Conservation (phyloP, 2,113 vertebrate species). For the Atherinomorus stipes region DNA sequence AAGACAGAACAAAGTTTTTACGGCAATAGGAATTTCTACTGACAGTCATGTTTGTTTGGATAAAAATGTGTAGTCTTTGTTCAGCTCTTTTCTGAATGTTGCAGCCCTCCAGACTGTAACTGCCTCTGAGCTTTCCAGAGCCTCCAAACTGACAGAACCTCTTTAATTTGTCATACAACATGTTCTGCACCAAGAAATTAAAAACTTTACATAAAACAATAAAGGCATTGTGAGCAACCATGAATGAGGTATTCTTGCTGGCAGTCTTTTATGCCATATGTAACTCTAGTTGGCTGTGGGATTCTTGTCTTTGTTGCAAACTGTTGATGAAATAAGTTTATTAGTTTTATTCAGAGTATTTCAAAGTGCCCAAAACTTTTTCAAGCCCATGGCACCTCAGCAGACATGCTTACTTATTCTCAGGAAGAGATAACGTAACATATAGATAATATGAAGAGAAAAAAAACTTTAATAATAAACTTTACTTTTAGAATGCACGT, state of each 20-base stretch:
- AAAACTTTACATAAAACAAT: neutral
- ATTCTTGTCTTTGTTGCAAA: neutral
- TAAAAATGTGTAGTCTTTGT: conserved; percentile 35
- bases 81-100: conserved; percentile 5
- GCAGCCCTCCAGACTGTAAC: conserved; percentile 22
- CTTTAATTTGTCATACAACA: conserved; percentile 21
- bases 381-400: conserved; percentile 1
- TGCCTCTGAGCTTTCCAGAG: conserved; percentile 30
- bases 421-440: conserved; percentile 9
- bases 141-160: conserved; percentile 15
- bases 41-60: conserved; percentile 30
- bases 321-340: neutral
- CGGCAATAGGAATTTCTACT: conserved; percentile 24
- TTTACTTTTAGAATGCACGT: neutral
- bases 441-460: conserved; percentile 11
- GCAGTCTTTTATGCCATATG: conserved; percentile 1
- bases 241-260: conserved; percentile 9
- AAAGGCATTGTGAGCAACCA: neutral
- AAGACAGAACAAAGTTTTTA: neutral
- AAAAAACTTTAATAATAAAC: conserved; percentile 7
- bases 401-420: neutral
- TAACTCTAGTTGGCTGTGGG: conserved; percentile 3
- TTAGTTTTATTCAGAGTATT: conserved; percentile 1
- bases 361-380: neutral
- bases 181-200: conserved; percentile 12